phyloP scores from a whole-genome alignment of 2,797 vertebrate genomes.

The Phataginus tricuspis region DNA sequence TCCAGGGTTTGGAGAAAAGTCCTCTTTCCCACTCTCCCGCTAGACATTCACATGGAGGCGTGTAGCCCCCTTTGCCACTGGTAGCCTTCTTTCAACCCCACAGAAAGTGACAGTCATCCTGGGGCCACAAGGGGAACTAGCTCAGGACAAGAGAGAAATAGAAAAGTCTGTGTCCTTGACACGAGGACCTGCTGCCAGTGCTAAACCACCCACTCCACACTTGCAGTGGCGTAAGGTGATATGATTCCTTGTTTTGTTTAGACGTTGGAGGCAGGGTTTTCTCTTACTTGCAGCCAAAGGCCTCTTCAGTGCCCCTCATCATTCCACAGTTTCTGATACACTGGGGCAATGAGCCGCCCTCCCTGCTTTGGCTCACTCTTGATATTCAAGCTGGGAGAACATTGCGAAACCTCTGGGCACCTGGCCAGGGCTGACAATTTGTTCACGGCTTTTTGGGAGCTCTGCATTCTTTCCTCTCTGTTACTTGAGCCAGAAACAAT shows the following conservation, averaged over 20 bases:
- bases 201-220: neutral
- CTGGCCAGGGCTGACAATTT: constrained; percentile 59
- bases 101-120: neutral
- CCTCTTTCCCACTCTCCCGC: neutral
- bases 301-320: neutral
- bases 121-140: neutral
- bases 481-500: constrained; percentile 45
- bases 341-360: fast-evolving
- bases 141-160: neutral
- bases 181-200: neutral
- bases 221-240: neutral
- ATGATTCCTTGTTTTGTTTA: neutral
- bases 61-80: neutral
- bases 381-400: neutral
- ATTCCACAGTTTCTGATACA: neutral
- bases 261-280: neutral
- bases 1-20: neutral
- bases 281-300: constrained; percentile 9
- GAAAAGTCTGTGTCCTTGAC: neutral
- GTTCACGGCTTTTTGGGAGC: constrained; percentile 64
- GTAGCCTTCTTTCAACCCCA: neutral
- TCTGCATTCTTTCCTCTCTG: constrained; percentile 66
- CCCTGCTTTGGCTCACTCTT: neutral
- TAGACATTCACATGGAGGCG: neutral
- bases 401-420: constrained; percentile 55